A percentile compares a stretch with the other conserved stretches of the same genome.
Evolutionary conservation across 2,113 vertebrate genomes (phyloP).

Genomic region (Myotis brandtii): DNA sequence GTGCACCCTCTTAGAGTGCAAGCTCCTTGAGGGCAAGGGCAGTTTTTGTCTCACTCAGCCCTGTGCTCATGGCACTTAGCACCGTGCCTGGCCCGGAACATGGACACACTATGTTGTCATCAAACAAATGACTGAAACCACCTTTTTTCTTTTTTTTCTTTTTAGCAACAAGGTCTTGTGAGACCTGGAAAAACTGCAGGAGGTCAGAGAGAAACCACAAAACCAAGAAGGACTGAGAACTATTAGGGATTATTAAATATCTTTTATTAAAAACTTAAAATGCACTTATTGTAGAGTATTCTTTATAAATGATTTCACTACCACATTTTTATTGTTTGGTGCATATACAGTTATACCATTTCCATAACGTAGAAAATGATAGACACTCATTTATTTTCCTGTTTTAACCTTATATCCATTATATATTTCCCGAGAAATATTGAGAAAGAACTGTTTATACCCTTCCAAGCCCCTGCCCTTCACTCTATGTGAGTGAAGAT

Average conservation of each 20-base stretch:
- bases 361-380: neutral
- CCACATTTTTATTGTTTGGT: neutral
- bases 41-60: neutral
- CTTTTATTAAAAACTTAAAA: neutral
- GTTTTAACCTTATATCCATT: neutral
- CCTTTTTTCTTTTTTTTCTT: neutral
- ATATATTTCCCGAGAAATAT: neutral
- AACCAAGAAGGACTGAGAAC: neutral
- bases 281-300: neutral
- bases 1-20: neutral
- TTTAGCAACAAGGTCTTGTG: neutral
- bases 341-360: neutral
- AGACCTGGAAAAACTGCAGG: neutral
- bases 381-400: conserved; percentile 12
- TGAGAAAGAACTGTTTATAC: neutral
- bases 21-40: neutral
- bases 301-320: neutral
- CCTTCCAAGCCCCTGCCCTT: neutral
- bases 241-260: neutral
- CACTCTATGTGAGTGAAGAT: neutral
- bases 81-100: neutral
- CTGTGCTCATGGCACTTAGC: neutral
- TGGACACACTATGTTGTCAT: neutral
- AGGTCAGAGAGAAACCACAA: neutral
- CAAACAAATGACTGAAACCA: neutral